Percentiles rank a stretch among this genome's conserved stretches.
These are phyloP conservation scores for Rosalia funebris DNA, from an alignment of 2,888 invertebrate species.

Conservation along the genomic window DNA sequence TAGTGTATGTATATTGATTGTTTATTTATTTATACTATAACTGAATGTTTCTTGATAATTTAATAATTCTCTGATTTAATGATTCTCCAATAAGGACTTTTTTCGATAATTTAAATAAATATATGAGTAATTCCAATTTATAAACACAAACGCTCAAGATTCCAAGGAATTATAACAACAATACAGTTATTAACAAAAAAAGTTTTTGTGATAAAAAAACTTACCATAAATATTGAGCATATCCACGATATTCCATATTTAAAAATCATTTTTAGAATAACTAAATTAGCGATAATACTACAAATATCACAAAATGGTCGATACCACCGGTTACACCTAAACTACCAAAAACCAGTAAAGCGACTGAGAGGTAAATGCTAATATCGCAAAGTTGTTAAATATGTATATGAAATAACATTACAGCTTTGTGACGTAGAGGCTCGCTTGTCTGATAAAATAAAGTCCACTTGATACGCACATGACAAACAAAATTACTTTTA, in stretches of 20 bases:
- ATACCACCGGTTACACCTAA: constrained; percentile 1
- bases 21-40: too few relatives aligned
- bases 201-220: too few relatives aligned
- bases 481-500: not conserved
- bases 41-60: too few relatives aligned
- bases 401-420: constrained; percentile 2
- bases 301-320: constrained; percentile 4
- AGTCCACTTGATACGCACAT: not conserved
- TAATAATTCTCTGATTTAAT: too few relatives aligned
- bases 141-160: too few relatives aligned
- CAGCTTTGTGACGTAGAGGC: not conserved
- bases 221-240: constrained; percentile 8
- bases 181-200: too few relatives aligned
- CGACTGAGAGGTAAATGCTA: constrained; percentile 1
- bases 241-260: constrained; percentile 12
- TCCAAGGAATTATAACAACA: too few relatives aligned
- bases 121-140: too few relatives aligned
- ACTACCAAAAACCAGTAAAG: not conserved
- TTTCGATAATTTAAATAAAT: too few relatives aligned
- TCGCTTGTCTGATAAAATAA: not conserved
- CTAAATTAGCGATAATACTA: constrained; percentile 8
- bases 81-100: too few relatives aligned
- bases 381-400: constrained; percentile 5
- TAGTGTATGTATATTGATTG: too few relatives aligned
- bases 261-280: not conserved